Evolutionary conservation across 1,140 invertebrate species (phyloP).

Genomic region (Lordiphosa stackelbergi): DNA sequence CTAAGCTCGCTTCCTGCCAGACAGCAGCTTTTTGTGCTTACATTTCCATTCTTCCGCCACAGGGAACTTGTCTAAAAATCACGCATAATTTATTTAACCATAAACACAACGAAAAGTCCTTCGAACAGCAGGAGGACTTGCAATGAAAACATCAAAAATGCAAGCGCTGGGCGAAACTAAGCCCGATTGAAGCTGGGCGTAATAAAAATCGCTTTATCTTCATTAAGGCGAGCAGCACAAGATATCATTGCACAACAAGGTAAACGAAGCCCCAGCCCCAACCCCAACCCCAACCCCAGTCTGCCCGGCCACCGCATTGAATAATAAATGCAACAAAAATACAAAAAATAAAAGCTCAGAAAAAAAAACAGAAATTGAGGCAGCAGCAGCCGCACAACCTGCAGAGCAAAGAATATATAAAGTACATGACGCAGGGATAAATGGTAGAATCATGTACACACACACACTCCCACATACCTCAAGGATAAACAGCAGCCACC

Average conservation of each 20-base stretch:
- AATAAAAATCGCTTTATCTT: conserved; percentile 74
- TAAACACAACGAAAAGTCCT: conserved; percentile 65
- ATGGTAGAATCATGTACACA: conserved; percentile 69
- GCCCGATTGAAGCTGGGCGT: conserved; percentile 46
- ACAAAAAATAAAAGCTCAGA: conserved; percentile 54
- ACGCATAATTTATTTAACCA: conserved; percentile 74
- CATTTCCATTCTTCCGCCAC: conserved; percentile 37
- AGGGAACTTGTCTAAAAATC: conserved; percentile 71
- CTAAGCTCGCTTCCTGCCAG: conserved; percentile 59
- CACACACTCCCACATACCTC: conserved; percentile 29
- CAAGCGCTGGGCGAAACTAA: conserved; percentile 40
- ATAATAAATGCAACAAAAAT: conserved; percentile 73
- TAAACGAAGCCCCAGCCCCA: conserved; percentile 19
- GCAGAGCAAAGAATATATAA: conserved; percentile 11
- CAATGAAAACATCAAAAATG: conserved; percentile 60
- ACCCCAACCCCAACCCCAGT: conserved; percentile 6
- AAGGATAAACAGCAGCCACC: conserved; percentile 52
- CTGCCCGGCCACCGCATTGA: conserved; percentile 43
- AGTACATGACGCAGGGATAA: conserved; percentile 59
- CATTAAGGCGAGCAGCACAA: conserved; percentile 55
- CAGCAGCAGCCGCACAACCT: neutral
- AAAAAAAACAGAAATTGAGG: conserved; percentile 14
- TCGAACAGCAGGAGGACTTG: conserved; percentile 21
- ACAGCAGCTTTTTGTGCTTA: conserved; percentile 55
- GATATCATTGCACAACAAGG: conserved; percentile 52